phyloP scores from a whole-genome alignment of 2,888 invertebrate genomes.

The Trachelus stipa region DNA sequence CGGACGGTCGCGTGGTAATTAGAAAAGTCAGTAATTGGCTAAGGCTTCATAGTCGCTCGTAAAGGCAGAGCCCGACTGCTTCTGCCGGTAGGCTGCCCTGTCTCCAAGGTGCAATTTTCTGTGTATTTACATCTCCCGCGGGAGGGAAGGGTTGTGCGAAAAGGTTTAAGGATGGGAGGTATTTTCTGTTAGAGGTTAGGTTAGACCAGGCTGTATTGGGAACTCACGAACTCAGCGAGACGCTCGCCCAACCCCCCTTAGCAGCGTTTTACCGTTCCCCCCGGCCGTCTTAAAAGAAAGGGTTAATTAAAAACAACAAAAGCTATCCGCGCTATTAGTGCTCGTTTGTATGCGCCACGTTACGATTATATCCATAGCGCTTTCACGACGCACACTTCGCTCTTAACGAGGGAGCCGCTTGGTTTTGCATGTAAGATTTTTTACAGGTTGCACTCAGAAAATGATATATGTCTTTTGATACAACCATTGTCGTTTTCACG shows the following conservation, averaged over 20 bases:
- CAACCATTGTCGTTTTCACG: neutral
- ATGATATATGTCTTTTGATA: neutral
- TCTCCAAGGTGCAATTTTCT: conserved; percentile 64
- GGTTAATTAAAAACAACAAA: conserved; percentile 68
- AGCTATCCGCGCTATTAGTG: conserved; percentile 66
- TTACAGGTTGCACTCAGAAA: neutral
- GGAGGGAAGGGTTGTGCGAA: conserved; percentile 38
- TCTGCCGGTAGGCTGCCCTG: conserved; percentile 27
- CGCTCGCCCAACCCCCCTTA: conserved; percentile 37
- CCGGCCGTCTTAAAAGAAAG: conserved; percentile 64
- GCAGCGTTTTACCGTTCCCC: conserved; percentile 53
- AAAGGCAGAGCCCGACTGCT: conserved; percentile 38
- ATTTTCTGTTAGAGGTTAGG: neutral
- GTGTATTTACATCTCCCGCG: conserved; percentile 65
- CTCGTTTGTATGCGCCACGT: conserved; percentile 65
- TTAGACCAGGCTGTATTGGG: neutral
- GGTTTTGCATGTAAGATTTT: neutral
- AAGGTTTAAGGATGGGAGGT: conserved; percentile 35
- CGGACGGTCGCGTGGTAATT: conserved; percentile 57
- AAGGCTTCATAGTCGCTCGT: conserved; percentile 47
- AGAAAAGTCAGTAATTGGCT: conserved; percentile 62
- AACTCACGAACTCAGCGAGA: neutral
- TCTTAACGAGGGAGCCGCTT: conserved; percentile 41
- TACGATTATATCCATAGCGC: conserved; percentile 58
- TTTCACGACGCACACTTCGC: conserved; percentile 30